These are phyloP conservation scores for Agrotis ipsilon DNA, from an alignment of 2,888 invertebrate genomes.

Conservation along the genomic window DNA sequence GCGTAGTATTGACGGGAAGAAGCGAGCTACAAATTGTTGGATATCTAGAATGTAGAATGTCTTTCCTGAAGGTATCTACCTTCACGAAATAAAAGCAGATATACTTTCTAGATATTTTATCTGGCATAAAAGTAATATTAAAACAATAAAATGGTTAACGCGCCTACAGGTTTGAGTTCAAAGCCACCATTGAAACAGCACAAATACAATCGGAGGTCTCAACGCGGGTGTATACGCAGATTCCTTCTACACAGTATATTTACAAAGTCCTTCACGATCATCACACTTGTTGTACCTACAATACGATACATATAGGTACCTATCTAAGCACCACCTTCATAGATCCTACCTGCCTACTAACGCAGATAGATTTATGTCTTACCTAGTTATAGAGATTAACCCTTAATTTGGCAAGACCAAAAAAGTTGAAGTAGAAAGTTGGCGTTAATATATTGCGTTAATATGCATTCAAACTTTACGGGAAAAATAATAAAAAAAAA, in stretches of 20 bases:
- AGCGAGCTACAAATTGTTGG: slow-evolving; percentile 20
- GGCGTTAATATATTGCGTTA: no score
- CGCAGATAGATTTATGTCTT: background rate
- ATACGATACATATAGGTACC: no score
- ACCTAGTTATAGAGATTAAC: background rate
- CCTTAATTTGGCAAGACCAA: no score
- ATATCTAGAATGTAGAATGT: slow-evolving; percentile 6
- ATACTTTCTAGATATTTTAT: no score
- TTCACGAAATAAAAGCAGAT: background rate
- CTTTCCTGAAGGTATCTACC: background rate
- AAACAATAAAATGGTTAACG: background rate
- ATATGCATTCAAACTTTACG: no score
- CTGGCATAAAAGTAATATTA: background rate
- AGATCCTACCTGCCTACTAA: background rate
- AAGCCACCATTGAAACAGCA: background rate
- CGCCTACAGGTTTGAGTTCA: background rate
- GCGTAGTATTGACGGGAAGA: slow-evolving; percentile 34
- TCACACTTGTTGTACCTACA: background rate
- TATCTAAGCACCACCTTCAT: no score
- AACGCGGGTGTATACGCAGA: background rate
- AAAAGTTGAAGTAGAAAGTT: no score
- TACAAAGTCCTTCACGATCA: background rate
- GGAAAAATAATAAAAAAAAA: no score
- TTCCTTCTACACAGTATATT: background rate
- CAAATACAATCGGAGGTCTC: background rate